Evolutionary conservation across 1,140 invertebrate genomes (phyloP), one percentile per base, ranked within the genome.

Genomic region (Dinothrombium tinctorium): DNA sequence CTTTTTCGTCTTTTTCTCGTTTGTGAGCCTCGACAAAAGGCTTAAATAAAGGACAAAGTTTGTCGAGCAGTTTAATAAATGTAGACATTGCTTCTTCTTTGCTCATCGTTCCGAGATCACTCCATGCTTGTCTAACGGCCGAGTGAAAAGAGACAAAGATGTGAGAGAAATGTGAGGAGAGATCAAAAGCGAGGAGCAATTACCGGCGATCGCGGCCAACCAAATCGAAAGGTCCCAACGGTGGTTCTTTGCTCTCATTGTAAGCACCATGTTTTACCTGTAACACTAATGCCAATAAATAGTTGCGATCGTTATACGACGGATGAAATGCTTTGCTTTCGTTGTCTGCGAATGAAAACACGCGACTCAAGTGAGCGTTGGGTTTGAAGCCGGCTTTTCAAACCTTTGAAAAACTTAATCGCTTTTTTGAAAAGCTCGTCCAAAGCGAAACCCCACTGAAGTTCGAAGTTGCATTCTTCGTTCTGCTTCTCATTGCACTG

Each of bases 271-370:
- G 72, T 7, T 66, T 67, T 5, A 78, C 77, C 69, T 95, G 87
- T 54, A 89, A 80, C 6, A 76, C 83, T 50, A 81, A 79, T 2
- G 86, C 87, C 9, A 92, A 75, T 43, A 95, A 57, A 55, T 78
- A 76, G 15, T 90, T 58, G 59, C 87, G 82, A 54, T 94, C 83
- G 57, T 86, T 75, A 59, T 94, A 96, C 25, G 78, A 81, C 36
- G 92, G 65, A 54, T 90, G 82, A 25, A 94, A 66, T 37, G 86
- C 83, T 61, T 87, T 94, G 8, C 87, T 86, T 64, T 86, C 78
- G 66, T 94, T 92, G 57, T 94, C 87, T 87, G 59, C n/a, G 64
- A 64, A 47, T 8, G 20, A 8, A 21, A 4, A n/a, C 8, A 8
- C 4, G 17, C 2, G 20, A 17, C 9, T 14, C 44, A 46, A 50